Conservation (phyloP, 2,888 invertebrate species). For the Malachius bipustulatus region DNA sequence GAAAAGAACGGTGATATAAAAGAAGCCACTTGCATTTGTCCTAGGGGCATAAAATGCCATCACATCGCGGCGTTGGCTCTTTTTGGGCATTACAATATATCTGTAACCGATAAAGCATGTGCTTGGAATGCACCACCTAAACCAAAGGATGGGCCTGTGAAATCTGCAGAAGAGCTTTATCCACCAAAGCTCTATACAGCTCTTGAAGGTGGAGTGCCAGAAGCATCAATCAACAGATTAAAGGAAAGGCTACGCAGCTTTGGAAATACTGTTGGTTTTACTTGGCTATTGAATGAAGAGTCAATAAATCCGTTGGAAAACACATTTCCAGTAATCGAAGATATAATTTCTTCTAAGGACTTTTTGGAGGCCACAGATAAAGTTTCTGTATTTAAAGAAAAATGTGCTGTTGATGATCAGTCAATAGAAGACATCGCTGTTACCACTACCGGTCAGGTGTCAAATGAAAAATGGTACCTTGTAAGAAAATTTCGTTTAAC, state of each 20-base stretch:
- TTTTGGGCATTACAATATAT: constrained; percentile 10
- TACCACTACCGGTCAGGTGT: constrained; percentile 11
- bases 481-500: constrained; percentile 13
- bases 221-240: neutral
- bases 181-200: constrained; percentile 1
- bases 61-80: constrained; percentile 6
- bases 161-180: constrained; percentile 2
- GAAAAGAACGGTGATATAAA: neutral
- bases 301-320: neutral
- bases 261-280: constrained; percentile 5
- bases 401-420: neutral
- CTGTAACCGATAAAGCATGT: constrained; percentile 11
- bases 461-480: constrained; percentile 15
- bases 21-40: neutral
- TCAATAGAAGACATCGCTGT: constrained; percentile 6
- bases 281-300: constrained; percentile 7
- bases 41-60: too few species aligned
- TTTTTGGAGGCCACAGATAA: constrained; percentile 7
- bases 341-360: constrained; percentile 7
- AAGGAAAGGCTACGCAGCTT: constrained; percentile 2
- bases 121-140: constrained; percentile 11
- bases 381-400: neutral
- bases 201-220: constrained; percentile 2
- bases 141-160: neutral
- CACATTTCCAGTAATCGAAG: constrained; percentile 3